Base-by-base conservation (phyloP, 2,797 vertebrate species). In the Anableps anableps region DNA sequence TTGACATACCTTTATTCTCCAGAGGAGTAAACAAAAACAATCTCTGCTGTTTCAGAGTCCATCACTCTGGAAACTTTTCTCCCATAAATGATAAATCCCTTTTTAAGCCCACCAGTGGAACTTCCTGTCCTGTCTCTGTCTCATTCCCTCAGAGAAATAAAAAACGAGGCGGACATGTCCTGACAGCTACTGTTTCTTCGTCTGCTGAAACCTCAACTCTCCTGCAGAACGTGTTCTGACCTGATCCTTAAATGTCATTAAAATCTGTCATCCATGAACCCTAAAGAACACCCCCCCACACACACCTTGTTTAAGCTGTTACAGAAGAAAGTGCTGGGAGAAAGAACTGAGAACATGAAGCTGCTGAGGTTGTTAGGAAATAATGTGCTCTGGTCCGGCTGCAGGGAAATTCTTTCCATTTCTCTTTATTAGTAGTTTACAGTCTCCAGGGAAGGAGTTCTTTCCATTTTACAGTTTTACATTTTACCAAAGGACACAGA, bases 401-500 rank as follows among this genome's bases (percentile, higher is more conserved):
- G 84, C 78, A 83, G 53, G 23, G 66, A 85, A 26, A 89, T 89
- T 91, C 81, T 88, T 93, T 91, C 93, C 90, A 81, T 89, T 83
- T 87, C 80, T 87, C 80, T 90, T 90, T 91, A 88, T 90, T 76
- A 80, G 75, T 76, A 14, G 82, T 88, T 88, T 85, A 83, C 82
- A 81, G 82, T 83, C 83, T 48, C 76, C 83, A 82, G 51, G 45
- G 55, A n/a, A n/a, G 80, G 79, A 74, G 85, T 85, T 92, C 84
- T 86, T 93, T 91, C 90, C 90, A 79, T 75, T 88, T 86, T 71
- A 88, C 47, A 75, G 75, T 77, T 86, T 47, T 71, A 80, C 77
- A 38, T 85, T 80, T 84, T 29, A 79, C 64, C 58, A 41, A 79
- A 80, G 62, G 5, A 74, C 70, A 77, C 79, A 81, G 72, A 79